Base-by-base conservation (phyloP, 2,113 vertebrate genomes). In the Phocoena sinus region DNA sequence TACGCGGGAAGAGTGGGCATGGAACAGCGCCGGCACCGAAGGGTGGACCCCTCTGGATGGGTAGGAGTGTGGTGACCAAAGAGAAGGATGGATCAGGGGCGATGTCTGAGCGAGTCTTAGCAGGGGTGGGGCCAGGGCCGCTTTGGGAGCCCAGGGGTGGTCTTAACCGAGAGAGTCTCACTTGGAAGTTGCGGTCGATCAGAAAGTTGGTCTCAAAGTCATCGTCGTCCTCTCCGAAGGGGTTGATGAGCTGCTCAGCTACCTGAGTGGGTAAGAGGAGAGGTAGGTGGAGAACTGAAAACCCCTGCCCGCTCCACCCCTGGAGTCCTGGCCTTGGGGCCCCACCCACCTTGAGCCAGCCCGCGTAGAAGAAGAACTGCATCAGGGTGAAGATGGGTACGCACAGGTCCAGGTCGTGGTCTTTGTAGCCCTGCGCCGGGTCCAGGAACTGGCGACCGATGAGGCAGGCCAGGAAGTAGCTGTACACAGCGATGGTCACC, bases 401-500 rank as follows among this genome's bases (percentile, higher is more conserved):
- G 1, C 99, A 99, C 60, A 99, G 99, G 98, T 99, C 99, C 20
- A 99, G 98, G 83, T 99, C 99, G 8, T 99, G 99, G 71, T 99
- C 99, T 0, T 98, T 97, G 89, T 99, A 99, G 74, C 99, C 99
- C 97, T 99, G 99, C 10, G 95, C 87, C 0, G 99, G 99, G 97
- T 99, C 99, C 96, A 99, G 98, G 97, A 99, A 99, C 98, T 99
- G 99, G 0, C 99, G 99, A 21, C 99, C 99, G 13, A 99, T 99
- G 63, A 99, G 99, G 98, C 99, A 99, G 87, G 99, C 99, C 96
- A 99, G 98, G 96, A 99, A 99, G 96, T 99, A 99, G 95, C 99
- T 99, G 98, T 99, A 99, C 36, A 99, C 99, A 0, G 99, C 99
- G 67, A 99, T 98, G 23, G 99, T 99, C 91, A 99, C 99, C 86